Evolutionary conservation across 2,113 vertebrate species (phyloP).

Genomic region (Puma concolor): DNA sequence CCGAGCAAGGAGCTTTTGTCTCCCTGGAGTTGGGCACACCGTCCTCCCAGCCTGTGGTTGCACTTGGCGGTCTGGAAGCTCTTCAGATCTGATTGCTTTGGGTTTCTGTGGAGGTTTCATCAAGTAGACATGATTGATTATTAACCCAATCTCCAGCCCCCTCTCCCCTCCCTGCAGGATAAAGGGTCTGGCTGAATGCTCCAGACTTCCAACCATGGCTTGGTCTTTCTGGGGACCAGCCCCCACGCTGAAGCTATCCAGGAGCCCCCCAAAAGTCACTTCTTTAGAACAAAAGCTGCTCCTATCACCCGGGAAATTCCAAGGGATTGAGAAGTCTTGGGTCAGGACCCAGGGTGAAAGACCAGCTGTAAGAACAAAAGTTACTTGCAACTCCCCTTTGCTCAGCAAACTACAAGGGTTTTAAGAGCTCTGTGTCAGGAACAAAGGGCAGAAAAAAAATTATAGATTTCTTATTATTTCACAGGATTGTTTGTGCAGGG

Average conservation of each 20-base stretch:
- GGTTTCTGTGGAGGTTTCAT: not conserved
- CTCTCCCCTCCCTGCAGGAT: not conserved
- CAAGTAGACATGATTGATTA: not conserved
- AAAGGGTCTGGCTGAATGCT: not conserved
- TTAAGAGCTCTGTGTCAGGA: not conserved
- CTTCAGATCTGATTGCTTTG: not conserved
- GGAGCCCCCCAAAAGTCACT: not conserved
- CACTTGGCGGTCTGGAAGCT: not conserved
- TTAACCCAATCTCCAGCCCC: not conserved
- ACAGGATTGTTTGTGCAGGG: not conserved
- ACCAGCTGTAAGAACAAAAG: not conserved
- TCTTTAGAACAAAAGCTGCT: not conserved
- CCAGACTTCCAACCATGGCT: not conserved
- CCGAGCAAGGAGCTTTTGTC: not conserved
- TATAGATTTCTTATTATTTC: not conserved
- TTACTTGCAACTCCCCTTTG: fast-evolving
- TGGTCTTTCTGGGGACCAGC: not conserved
- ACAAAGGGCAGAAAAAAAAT: not conserved
- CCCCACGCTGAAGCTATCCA: not conserved
- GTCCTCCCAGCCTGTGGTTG: not conserved
- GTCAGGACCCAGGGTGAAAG: not conserved
- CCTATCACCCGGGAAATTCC: not conserved
- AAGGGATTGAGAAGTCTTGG: not conserved
- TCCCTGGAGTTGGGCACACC: not conserved
- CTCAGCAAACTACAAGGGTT: not conserved